Evolutionary conservation across 2,113 vertebrate species (phyloP).

Genomic region (Tiliqua scincoides): DNA sequence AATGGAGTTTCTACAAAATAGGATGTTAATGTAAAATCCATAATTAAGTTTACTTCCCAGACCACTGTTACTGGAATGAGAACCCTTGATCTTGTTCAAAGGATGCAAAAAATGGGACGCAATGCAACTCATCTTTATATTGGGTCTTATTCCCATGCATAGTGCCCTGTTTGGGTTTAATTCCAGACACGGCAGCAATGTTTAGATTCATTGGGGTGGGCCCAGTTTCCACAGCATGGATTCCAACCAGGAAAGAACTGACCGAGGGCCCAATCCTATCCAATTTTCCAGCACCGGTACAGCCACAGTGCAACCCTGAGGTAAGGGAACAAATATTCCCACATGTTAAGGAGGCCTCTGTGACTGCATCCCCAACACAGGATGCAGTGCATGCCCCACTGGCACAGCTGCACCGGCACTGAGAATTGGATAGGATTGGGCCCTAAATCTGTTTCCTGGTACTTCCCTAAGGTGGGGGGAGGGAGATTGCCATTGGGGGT

Average conservation of each 20-base stretch:
- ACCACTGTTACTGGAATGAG: constrained; percentile 44
- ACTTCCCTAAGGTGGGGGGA: not conserved
- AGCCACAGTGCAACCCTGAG: too few species aligned
- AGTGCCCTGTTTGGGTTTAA: not conserved
- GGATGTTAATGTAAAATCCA: constrained; percentile 68
- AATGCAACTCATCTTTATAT: not conserved
- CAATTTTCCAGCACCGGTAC: too few species aligned
- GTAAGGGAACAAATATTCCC: too few species aligned
- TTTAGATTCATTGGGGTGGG: not conserved
- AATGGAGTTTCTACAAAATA: constrained; percentile 62
- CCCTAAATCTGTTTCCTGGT: not conserved
- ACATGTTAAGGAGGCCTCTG: too few species aligned
- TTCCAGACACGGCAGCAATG: too few species aligned
- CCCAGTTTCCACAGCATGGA: not conserved
- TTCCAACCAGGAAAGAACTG: not conserved
- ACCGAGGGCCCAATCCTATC: too few species aligned
- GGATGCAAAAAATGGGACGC: constrained; percentile 17
- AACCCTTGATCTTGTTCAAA: constrained; percentile 19
- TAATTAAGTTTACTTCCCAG: constrained; percentile 49
- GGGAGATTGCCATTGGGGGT: not conserved
- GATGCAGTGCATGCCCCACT: too few species aligned
- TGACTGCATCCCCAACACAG: too few species aligned
- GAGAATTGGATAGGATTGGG: too few species aligned
- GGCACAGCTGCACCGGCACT: too few species aligned
- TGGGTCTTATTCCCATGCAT: not conserved